Evolutionary conservation across 2,113 vertebrate species (phyloP), one percentile per base, ranked within the genome.

Genomic region (Cottus gobio): DNA sequence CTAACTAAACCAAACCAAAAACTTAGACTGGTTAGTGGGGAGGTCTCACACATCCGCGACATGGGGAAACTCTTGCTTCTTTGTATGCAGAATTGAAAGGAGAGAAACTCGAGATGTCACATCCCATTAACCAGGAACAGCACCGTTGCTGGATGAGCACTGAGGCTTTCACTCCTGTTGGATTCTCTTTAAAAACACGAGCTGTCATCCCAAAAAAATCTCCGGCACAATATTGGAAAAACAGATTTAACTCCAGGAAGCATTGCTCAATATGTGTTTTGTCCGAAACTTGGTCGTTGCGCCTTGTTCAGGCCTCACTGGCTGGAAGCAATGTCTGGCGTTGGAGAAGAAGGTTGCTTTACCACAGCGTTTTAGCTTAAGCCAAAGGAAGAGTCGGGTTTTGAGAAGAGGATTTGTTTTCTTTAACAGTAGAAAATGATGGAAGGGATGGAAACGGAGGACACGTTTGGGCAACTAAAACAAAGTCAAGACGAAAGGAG

Each of bases 101-200:
- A 57, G 26, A 28, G 60, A 85, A 89, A 84, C 28, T 22, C 10
- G 39, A 88, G 73, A 87, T 58, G 81, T 84, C 86, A 76, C 85
- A 75, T 85, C 80, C 71, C 72, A 83, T 90, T 90, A 88, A 84
- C 74, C 42, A 48, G 60, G 34, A 88, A 77, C 79, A 77, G 77
- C 69, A 52, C 44, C 74, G 26, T 42, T 63, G 66, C 77, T 90
- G 77, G 74, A 87, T 36, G 60, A 74, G 46, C 75, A 24, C 52
- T 7, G 30, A 61, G 56, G 56, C 58, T 80, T 48, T 82, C 64
- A 7, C 79, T 83, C 65, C 65, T 74, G 80, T 62, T 78, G 65
- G 80, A 87, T 73, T 79, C 63, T 77, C 44, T 86, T 85, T 83
- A 65, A 85, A 90, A 90, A 90, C 83, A 85, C 12, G 2, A 82